phyloP scores from a whole-genome alignment of 2,113 vertebrate species.

The Astur gentilis region DNA sequence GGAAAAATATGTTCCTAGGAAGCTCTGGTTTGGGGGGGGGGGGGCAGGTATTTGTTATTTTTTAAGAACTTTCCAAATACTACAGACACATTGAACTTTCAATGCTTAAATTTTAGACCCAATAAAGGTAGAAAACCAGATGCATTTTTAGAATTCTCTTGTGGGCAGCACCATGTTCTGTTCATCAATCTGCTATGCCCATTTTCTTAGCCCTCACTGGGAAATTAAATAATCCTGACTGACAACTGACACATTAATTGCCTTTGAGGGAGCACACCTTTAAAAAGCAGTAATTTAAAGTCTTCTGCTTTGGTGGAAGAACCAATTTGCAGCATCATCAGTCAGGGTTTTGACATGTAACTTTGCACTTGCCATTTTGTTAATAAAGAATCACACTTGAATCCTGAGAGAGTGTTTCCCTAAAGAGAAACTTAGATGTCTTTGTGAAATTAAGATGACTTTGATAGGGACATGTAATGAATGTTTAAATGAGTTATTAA shows the following conservation, averaged over 20 bases:
- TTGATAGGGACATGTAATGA: conserved; percentile 59
- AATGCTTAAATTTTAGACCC: background rate
- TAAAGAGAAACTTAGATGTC: conserved; percentile 57
- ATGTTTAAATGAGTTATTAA: conserved; percentile 69
- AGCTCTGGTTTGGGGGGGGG: background rate
- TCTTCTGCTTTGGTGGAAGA: conserved; percentile 50
- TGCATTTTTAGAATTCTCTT: background rate
- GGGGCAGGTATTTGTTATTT: background rate
- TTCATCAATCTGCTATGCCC: conserved; percentile 38
- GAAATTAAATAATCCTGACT: conserved; percentile 66
- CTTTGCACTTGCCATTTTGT: conserved; percentile 56
- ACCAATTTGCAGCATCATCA: conserved; percentile 62
- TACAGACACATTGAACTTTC: background rate
- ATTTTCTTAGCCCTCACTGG: conserved; percentile 8
- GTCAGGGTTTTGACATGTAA: conserved; percentile 61
- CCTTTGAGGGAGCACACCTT: conserved; percentile 63
- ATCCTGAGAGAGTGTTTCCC: conserved; percentile 61
- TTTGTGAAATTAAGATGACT: conserved; percentile 66
- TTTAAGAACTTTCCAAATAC: background rate
- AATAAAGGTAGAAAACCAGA: background rate
- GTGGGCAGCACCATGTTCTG: background rate
- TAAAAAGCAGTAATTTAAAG: conserved; percentile 58
- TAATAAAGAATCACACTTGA: conserved; percentile 58
- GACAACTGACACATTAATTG: conserved; percentile 65
- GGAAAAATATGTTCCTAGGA: background rate